These are phyloP conservation scores for Xestia ashworthii DNA, from an alignment of 2,888 invertebrate genomes.

Conservation along the genomic window DNA sequence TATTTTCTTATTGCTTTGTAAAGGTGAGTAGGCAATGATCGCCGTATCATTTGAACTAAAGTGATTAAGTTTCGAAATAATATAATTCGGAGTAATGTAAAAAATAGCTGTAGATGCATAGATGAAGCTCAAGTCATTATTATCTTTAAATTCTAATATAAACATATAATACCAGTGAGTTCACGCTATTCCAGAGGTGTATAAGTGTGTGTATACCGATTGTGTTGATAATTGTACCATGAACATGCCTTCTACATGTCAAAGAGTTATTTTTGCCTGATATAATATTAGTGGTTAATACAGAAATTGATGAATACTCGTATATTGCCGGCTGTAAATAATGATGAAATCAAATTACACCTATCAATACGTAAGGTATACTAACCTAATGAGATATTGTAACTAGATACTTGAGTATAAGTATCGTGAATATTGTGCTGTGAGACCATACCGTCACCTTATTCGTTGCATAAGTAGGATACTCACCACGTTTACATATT, in stretches of 20 bases:
- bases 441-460: slow-evolving; percentile 78
- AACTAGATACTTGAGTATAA: slow-evolving; percentile 62
- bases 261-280: slow-evolving; percentile 79
- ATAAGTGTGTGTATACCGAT: slow-evolving; percentile 56
- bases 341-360: slow-evolving; percentile 70
- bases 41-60: slow-evolving; percentile 62
- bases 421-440: slow-evolving; percentile 77
- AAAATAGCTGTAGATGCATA: slow-evolving; percentile 77
- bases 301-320: slow-evolving; percentile 68
- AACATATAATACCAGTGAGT: slow-evolving; percentile 68
- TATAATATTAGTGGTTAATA: slow-evolving; percentile 68
- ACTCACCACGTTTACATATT: slow-evolving; percentile 65
- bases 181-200: slow-evolving; percentile 69
- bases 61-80: slow-evolving; percentile 60
- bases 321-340: slow-evolving; percentile 76
- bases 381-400: slow-evolving; percentile 65
- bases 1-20: slow-evolving; percentile 70
- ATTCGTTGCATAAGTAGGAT: slow-evolving; percentile 73
- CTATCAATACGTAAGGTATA: slow-evolving; percentile 78
- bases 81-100: slow-evolving; percentile 70
- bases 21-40: slow-evolving; percentile 59
- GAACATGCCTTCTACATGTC: slow-evolving; percentile 86
- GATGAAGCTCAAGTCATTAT: slow-evolving; percentile 86
- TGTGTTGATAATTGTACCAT: slow-evolving; percentile 77
- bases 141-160: slow-evolving; percentile 75